phyloP scores from a whole-genome alignment of 2,113 vertebrate species.

The Rhinoptilus africanus region DNA sequence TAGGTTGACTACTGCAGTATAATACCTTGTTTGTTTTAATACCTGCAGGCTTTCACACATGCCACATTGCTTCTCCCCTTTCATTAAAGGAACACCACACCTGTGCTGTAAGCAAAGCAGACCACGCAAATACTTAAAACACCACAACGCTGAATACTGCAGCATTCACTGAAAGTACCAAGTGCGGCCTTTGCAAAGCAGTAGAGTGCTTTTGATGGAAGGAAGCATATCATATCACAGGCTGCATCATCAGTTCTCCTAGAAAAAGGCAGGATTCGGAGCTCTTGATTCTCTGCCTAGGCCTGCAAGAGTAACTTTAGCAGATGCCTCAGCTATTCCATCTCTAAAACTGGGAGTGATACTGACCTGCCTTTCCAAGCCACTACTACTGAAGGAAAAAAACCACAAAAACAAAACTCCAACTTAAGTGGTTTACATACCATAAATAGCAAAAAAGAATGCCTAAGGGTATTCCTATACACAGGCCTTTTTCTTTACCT shows the following conservation, averaged over 20 bases:
- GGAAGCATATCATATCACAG: not conserved
- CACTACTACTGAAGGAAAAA: not conserved
- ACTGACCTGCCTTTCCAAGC: not conserved
- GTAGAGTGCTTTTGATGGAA: not conserved
- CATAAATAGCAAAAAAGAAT: not conserved
- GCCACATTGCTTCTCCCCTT: not conserved
- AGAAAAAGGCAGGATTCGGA: not conserved
- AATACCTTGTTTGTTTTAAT: not conserved
- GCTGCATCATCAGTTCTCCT: not conserved
- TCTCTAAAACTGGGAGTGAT: not conserved
- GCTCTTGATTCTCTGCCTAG: not conserved
- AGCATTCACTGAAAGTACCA: not conserved
- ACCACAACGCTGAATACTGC: not conserved
- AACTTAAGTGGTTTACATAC: not conserved
- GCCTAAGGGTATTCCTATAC: not conserved
- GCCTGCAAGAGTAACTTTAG: not conserved
- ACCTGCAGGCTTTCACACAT: not conserved
- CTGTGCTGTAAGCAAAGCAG: not conserved
- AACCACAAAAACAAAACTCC: not conserved
- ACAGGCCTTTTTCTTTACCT: not conserved
- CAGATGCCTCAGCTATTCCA: not conserved
- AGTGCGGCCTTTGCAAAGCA: not conserved
- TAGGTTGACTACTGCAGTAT: not conserved
- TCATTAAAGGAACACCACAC: not conserved
- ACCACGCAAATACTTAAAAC: not conserved